A percentile compares a stretch with the other conserved stretches of the same genome.
phyloP scores from a whole-genome alignment of 2,113 vertebrate genomes.

The Daphoenositta chrysoptera region DNA sequence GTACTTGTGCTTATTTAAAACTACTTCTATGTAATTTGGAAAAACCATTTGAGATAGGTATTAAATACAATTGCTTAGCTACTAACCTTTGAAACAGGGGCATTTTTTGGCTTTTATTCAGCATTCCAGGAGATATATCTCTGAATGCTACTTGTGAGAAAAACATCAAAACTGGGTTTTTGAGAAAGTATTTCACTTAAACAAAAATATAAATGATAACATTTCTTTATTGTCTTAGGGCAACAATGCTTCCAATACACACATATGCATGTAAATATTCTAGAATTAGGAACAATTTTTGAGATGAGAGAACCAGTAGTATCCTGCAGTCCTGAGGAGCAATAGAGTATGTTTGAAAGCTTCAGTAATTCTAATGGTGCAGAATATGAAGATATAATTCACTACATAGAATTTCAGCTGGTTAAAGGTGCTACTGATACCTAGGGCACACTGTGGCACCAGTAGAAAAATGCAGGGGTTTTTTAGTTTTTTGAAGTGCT shows the following conservation, averaged over 20 bases:
- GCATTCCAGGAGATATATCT: not conserved
- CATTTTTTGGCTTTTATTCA: not conserved
- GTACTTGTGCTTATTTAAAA: not conserved
- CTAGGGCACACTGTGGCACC: not conserved
- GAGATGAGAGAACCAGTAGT: not conserved
- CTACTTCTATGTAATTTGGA: not conserved
- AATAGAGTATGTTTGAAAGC: not conserved
- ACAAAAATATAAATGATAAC: not conserved
- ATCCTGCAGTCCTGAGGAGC: not conserved
- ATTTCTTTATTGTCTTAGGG: not conserved
- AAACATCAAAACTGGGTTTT: not conserved
- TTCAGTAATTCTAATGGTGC: not conserved
- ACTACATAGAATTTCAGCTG: not conserved
- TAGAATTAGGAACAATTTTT: not conserved
- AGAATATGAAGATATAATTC: not conserved
- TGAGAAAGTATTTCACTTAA: not conserved
- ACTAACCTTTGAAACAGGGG: not conserved
- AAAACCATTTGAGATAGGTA: not conserved
- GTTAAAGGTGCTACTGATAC: not conserved
- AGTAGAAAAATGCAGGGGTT: not conserved
- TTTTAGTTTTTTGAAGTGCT: not conserved
- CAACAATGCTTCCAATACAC: not conserved
- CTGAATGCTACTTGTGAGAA: not conserved
- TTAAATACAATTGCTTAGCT: not conserved
- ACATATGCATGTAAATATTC: not conserved